A percentile compares a stretch with the other conserved stretches of the same genome.
Evolutionary conservation across 1,140 invertebrate genomes (phyloP).

Genomic region (Argopecten irradians): DNA sequence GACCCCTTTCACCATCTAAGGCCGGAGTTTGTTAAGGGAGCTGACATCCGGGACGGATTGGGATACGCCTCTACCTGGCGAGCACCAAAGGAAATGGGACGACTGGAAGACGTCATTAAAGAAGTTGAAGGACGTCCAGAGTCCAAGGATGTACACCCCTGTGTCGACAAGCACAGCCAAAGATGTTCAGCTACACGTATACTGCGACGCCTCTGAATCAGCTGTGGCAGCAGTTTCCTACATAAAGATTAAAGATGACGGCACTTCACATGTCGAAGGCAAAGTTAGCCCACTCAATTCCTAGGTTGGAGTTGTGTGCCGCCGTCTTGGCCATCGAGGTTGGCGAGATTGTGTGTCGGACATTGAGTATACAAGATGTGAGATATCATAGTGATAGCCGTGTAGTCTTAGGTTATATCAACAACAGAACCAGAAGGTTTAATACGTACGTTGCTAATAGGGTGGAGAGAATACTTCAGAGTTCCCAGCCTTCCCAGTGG

Average conservation of each 20-base stretch:
- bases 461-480: slow-evolving; percentile 11
- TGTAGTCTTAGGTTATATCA: slow-evolving; percentile 33
- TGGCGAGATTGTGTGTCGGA: no score
- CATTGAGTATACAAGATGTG: no score
- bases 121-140: background rate
- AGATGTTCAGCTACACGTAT: slow-evolving; percentile 34
- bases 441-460: slow-evolving; percentile 32
- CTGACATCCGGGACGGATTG: no score
- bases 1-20: slow-evolving; percentile 43
- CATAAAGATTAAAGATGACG: slow-evolving; percentile 4
- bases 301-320: no score
- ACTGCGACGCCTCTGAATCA: slow-evolving; percentile 52
- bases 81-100: no score
- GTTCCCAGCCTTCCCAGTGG: background rate
- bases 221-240: slow-evolving; percentile 53
- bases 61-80: slow-evolving; percentile 41
- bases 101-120: background rate
- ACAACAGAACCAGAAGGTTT: slow-evolving; percentile 33
- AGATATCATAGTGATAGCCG: slow-evolving; percentile 35
- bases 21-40: slow-evolving; percentile 45
- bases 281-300: no score
- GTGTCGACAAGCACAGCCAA: background rate
- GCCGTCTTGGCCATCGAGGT: no score
- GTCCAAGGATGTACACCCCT: slow-evolving; percentile 24
- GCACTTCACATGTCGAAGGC: no score